phyloP scores from a whole-genome alignment of 2,113 vertebrate species.

The Colaptes auratus region DNA sequence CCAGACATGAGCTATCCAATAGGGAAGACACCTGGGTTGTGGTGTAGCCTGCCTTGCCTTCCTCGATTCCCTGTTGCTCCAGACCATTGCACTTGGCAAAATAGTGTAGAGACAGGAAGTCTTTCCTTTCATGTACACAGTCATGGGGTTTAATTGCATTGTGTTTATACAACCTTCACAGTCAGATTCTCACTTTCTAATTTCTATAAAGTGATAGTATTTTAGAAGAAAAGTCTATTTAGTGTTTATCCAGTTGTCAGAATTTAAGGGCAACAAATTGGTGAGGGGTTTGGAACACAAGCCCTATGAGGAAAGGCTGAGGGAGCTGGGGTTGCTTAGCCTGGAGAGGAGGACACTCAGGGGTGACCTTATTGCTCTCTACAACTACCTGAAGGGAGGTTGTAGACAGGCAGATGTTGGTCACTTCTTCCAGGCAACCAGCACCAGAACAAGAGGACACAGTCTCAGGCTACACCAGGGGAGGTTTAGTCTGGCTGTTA shows the following conservation, averaged over 20 bases:
- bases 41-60: not conserved
- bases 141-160: not conserved
- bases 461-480: too few species aligned
- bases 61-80: not conserved
- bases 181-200: not conserved
- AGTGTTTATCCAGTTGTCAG: conserved; percentile 11
- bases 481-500: too few species aligned
- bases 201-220: not conserved
- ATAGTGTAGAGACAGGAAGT: not conserved
- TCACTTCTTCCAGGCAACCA: too few species aligned
- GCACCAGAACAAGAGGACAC: too few species aligned
- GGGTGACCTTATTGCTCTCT: too few species aligned
- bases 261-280: too few species aligned
- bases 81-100: not conserved
- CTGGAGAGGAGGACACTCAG: too few species aligned
- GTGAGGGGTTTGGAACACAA: too few species aligned
- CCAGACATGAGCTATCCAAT: not conserved
- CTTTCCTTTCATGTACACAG: not conserved
- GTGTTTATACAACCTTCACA: conserved; percentile 37
- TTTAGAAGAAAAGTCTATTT: not conserved
- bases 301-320: too few species aligned
- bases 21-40: not conserved
- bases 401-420: too few species aligned
- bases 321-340: too few species aligned
- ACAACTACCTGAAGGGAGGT: too few species aligned